Conservation (phyloP, 37 sponge, comb jelly and placozoan species). For the Sycon ciliatum region DNA sequence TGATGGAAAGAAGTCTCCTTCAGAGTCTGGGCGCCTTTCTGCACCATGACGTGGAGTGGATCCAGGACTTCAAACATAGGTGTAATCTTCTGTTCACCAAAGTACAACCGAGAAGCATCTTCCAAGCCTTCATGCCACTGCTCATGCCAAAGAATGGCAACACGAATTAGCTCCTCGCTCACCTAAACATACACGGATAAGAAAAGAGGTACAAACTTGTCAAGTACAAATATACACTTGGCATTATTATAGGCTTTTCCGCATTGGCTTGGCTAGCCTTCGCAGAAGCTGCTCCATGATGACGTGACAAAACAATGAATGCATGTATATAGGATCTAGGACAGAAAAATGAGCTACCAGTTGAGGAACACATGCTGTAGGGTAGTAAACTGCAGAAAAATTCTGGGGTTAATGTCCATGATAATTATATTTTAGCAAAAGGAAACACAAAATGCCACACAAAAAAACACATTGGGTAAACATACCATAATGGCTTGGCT, state of each 20-base stretch:
- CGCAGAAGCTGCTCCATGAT: too few relatives aligned
- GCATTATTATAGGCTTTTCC: too few relatives aligned
- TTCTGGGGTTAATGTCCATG: too few relatives aligned
- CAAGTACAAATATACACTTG: not conserved
- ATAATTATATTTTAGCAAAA: not conserved
- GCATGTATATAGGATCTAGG: too few relatives aligned
- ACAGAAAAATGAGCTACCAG: too few relatives aligned
- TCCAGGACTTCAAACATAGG: conserved; percentile 83
- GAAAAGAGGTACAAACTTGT: not conserved
- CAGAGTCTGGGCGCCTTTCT: conserved; percentile 67
- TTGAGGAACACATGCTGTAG: too few relatives aligned
- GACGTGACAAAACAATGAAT: too few relatives aligned
- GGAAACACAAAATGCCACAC: not conserved
- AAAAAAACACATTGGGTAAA: not conserved
- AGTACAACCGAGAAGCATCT: conserved; percentile 80
- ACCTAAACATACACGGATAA: not conserved
- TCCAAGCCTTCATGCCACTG: conserved; percentile 97
- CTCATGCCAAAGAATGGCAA: conserved; percentile 97
- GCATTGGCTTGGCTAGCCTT: too few relatives aligned
- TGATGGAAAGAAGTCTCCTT: conserved; percentile 81
- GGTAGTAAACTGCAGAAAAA: too few relatives aligned
- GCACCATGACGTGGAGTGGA: conserved; percentile 73
- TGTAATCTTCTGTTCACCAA: conserved; percentile 81
- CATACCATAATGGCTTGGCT: conserved; percentile 84
- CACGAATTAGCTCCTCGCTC: conserved; percentile 88